Conservation (phyloP, 2,113 vertebrate species). For the Cisticola juncidis region DNA sequence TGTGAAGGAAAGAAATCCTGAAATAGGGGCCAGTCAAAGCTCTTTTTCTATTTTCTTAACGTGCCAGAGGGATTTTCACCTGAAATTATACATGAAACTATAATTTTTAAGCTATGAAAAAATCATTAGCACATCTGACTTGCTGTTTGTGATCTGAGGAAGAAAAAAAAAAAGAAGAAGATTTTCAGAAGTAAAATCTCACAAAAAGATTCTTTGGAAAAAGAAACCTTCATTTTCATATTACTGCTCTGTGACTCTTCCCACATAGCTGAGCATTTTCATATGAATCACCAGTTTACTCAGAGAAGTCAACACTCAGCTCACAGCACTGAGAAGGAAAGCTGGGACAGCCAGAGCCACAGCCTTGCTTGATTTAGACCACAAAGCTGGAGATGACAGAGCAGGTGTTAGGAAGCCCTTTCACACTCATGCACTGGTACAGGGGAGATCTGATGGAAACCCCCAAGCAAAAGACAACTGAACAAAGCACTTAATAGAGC, state of each 20-base stretch:
- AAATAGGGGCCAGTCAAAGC: not conserved
- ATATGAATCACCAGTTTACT: conserved; percentile 51
- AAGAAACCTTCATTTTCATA: conserved; percentile 2
- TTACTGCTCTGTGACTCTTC: conserved; percentile 32
- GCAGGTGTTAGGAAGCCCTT: not conserved
- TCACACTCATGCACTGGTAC: not conserved
- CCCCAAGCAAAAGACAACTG: not conserved
- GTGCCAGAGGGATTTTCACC: not conserved
- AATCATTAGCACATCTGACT: not conserved
- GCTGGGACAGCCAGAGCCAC: not conserved
- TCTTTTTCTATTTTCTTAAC: not conserved
- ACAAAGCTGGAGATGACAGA: not conserved
- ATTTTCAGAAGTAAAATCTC: not conserved
- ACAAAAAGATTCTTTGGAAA: not conserved
- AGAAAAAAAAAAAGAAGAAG: not conserved
- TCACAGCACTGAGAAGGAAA: not conserved
- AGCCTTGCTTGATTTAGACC: not conserved
- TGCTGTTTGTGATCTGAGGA: not conserved
- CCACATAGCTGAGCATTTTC: conserved; percentile 31
- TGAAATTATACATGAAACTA: not conserved
- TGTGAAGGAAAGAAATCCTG: not conserved
- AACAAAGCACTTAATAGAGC: not conserved
- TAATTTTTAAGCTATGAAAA: not conserved
- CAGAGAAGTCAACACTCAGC: conserved; percentile 31
- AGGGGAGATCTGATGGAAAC: not conserved